A percentile compares a stretch with the other conserved stretches of the same genome.
Conservation (phyloP, 2,888 invertebrate genomes). For the Tinea pellionella region DNA sequence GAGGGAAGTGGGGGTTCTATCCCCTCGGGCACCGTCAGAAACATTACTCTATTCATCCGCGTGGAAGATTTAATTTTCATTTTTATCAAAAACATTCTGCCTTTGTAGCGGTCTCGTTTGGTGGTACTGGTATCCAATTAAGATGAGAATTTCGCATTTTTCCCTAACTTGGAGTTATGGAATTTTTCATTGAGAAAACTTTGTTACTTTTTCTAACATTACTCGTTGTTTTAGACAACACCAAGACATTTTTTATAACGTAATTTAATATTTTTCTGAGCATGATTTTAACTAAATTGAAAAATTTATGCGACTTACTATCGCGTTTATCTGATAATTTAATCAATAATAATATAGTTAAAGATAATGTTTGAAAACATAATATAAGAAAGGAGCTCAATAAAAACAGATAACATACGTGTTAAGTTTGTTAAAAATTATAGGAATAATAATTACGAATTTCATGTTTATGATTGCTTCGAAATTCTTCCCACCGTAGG, state of each 20-base stretch:
- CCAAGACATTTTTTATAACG: too few relatives aligned
- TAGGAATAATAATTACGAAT: too few relatives aligned
- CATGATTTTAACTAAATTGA: background rate
- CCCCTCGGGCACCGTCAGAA: slow-evolving; percentile 63
- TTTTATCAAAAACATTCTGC: slow-evolving; percentile 70
- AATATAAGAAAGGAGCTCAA: too few relatives aligned
- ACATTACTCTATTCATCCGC: slow-evolving; percentile 68
- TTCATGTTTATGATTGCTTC: too few relatives aligned
- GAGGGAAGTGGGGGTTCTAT: slow-evolving; percentile 18
- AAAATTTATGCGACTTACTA: too few relatives aligned
- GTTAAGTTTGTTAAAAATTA: too few relatives aligned
- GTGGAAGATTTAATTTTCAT: slow-evolving; percentile 72
- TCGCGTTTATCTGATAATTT: too few relatives aligned
- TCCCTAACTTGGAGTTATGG: slow-evolving; percentile 47
- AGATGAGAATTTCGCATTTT: slow-evolving; percentile 24
- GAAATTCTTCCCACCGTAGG: too few relatives aligned
- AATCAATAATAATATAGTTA: too few relatives aligned
- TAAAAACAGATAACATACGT: too few relatives aligned
- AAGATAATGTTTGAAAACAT: too few relatives aligned
- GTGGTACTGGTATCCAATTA: slow-evolving; percentile 65
- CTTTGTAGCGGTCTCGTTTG: slow-evolving; percentile 64
- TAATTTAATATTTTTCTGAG: too few relatives aligned
- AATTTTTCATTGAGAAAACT: slow-evolving; percentile 50
- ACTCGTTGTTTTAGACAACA: background rate
- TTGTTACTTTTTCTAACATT: slow-evolving; percentile 17